These are phyloP conservation scores for Sebastes elongatus DNA, from an alignment of 2,797 vertebrate genomes.

Conservation along the genomic window DNA sequence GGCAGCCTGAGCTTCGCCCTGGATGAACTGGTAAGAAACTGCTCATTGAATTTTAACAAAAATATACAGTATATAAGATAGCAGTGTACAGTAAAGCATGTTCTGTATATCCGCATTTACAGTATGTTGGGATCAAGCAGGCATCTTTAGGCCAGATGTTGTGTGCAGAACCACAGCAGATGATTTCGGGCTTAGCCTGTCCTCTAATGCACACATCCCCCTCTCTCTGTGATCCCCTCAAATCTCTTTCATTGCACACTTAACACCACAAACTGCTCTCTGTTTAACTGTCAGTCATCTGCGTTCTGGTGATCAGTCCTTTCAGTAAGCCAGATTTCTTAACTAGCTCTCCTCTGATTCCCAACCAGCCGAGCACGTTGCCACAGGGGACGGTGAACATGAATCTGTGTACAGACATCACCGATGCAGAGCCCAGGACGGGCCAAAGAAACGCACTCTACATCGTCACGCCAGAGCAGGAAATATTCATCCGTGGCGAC, in stretches of 20 bases:
- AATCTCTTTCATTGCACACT: conserved; percentile 37
- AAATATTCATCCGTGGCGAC: conserved; percentile 79
- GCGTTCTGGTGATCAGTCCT: background rate
- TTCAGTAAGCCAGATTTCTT: background rate
- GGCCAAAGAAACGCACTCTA: conserved; percentile 78
- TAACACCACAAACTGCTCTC: conserved; percentile 30
- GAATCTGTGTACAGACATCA: conserved; percentile 71
- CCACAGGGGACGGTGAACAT: conserved; percentile 80
- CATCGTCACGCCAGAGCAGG: conserved; percentile 69
- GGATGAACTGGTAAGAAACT: conserved; percentile 74
- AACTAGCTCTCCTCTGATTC: background rate
- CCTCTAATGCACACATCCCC: conserved; percentile 59
- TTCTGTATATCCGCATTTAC: conserved; percentile 7
- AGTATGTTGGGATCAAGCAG: conserved; percentile 20
- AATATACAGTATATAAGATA: background rate
- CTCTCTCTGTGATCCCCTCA: conserved; percentile 43
- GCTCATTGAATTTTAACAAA: background rate
- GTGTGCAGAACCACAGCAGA: conserved; percentile 53
- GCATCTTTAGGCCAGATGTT: conserved; percentile 76
- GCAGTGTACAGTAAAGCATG: background rate
- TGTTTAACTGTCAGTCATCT: background rate
- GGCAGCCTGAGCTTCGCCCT: conserved; percentile 78
- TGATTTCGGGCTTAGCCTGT: conserved; percentile 63
- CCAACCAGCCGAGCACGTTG: conserved; percentile 74
- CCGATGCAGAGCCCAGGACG: conserved; percentile 73